Percentiles rank a stretch among this genome's conserved stretches.
Evolutionary conservation across 2,797 vertebrate species (phyloP).

Genomic region (Tamandua tetradactyla): DNA sequence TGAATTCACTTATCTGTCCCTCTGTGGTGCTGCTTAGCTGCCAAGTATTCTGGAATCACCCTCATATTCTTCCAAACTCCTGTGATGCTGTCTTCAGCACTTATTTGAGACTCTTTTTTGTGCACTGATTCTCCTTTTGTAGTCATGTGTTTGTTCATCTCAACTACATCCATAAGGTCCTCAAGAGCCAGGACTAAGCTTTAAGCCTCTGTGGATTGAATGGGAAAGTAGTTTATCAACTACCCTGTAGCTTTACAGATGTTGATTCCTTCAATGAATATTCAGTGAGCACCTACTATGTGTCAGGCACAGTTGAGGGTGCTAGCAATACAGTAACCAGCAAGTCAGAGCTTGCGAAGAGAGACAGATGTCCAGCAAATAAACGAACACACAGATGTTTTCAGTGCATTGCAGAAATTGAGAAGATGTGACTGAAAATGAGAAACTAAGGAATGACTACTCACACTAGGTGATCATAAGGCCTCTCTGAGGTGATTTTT

Average conservation of each 20-base stretch:
- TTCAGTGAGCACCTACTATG: background rate
- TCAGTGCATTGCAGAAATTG: background rate
- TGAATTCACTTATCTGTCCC: constrained; percentile 24
- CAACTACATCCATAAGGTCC: background rate
- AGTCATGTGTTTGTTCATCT: background rate
- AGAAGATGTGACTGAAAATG: constrained; percentile 13
- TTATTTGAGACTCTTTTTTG: background rate
- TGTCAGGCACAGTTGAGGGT: background rate
- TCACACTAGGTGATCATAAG: background rate
- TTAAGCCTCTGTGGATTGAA: background rate
- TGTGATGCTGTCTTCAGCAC: background rate
- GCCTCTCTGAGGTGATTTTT: constrained; percentile 39
- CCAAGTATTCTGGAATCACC: background rate
- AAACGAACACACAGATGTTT: constrained; percentile 14
- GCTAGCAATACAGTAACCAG: background rate
- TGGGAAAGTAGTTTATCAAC: background rate
- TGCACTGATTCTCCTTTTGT: background rate
- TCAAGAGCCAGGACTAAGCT: constrained; percentile 18
- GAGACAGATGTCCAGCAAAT: background rate
- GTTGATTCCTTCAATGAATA: constrained; percentile 21
- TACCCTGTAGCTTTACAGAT: background rate
- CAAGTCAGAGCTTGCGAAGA: background rate
- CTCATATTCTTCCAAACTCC: constrained; percentile 2
- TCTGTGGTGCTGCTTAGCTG: background rate
- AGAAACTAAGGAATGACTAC: background rate